Base-by-base conservation (phyloP, 2,888 invertebrate genomes). In the Dolomedes plantarius region DNA sequence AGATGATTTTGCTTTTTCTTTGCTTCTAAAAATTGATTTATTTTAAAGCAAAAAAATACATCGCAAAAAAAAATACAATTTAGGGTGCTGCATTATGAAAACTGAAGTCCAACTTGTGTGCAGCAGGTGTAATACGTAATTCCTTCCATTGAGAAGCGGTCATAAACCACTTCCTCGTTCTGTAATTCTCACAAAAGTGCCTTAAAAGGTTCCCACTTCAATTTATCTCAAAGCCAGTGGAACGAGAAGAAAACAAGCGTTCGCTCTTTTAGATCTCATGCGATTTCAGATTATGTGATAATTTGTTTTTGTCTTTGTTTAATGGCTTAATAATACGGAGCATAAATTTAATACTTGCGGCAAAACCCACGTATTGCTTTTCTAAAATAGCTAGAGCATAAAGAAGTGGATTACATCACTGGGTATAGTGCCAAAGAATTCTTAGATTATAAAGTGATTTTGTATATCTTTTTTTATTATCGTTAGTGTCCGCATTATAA, bases 241-340 rank as follows among this genome's bases (percentile, higher is more conserved):
- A 13, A 46, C 9, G 16, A 46, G 46, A 46, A 13, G 16, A 16
- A 46, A 16, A 5, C 2, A 46, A 9, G 16, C 13, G 16, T 16
- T 13, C 2, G 9, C 16, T n/a, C 16, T 16, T 13, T 2, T 9
- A 6, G 9, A 46, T 6, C 6, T 16, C 16, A 16, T 6, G 41
- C 41, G 46, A 16, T 46, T 46, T 46, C 16, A 13, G 6, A 46
- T 46, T 16, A 46, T 13, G 41, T 46, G 41, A 46, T 46, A 46
- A 46, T 46, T n/a, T 46, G 1, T 46, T 13, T 46, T 46, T 13
- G 6, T 13, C 16, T 46, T 6, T 9, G 41, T n/a, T 16, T 46
- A 46, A 46, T 46, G 16, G 41, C 41, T 46, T 46, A 46, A 46
- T 46, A 46, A 46, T 46, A 46, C 41, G 16, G 41, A 46, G 41